Percentiles rank a stretch among this genome's conserved stretches.
Evolutionary conservation across 2,888 invertebrate species (phyloP).

Genomic region (Dasysyrphus albostriatus): DNA sequence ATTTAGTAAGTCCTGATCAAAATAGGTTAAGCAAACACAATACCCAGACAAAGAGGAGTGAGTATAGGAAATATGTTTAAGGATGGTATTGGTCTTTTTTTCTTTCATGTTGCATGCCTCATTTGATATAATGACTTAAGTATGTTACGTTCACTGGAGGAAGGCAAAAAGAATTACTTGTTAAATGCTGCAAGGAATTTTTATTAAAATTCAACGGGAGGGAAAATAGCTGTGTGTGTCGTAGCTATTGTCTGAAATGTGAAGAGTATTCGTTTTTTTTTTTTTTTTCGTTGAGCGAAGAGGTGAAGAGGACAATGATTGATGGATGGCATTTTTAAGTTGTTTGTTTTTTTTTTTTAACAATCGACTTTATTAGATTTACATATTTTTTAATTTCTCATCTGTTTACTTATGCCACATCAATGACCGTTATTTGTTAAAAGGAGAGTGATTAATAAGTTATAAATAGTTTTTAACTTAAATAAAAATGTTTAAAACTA

Average conservation of each 20-base stretch:
- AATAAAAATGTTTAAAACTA: too few species aligned
- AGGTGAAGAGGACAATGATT: background rate
- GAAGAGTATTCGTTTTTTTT: conserved; percentile 22
- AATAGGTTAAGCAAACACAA: conserved; percentile 65
- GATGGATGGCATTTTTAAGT: conserved; percentile 6
- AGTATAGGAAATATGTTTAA: background rate
- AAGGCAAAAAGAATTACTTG: conserved; percentile 49
- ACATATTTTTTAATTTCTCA: background rate
- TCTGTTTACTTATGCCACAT: background rate
- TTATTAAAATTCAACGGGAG: conserved; percentile 54
- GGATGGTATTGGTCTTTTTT: conserved; percentile 18
- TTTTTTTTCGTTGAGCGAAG: background rate
- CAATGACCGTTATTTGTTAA: background rate
- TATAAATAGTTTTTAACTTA: too few species aligned
- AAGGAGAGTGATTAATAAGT: background rate
- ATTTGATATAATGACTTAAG: conserved; percentile 70
- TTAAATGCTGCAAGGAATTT: conserved; percentile 61
- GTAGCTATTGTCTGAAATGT: conserved; percentile 5
- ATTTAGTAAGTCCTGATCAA: conserved; percentile 53
- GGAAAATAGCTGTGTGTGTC: conserved; percentile 38
- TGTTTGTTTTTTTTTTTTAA: background rate
- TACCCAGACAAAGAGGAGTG: background rate
- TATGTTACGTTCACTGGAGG: conserved; percentile 52
- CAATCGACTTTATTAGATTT: background rate
- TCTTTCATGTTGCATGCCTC: conserved; percentile 37